Evolutionary conservation across 2,113 vertebrate genomes (phyloP), one percentile per base, ranked within the genome.

Genomic region (Dascyllus trimaculatus): DNA sequence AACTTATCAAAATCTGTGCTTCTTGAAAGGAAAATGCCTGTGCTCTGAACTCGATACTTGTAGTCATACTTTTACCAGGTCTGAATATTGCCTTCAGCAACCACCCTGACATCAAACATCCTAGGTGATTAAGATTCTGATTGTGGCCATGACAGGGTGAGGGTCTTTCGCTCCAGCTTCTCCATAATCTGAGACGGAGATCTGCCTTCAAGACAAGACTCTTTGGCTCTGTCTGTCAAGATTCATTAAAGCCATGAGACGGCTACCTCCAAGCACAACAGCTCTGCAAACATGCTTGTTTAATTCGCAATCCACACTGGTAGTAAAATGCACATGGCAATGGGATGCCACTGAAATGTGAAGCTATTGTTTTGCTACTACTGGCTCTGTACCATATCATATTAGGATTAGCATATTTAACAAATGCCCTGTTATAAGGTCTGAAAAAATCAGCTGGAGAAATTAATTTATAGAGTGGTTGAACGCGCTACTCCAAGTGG

Each of bases 221-320:
- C 10, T 78, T 79, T 76, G 67, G 52, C 74, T 85, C 51, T 81
- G 65, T 53, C 59, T 24, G 3, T 63, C 45, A 53, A 63, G 15
- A 69, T n/a, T 9, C 14, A 21, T 4, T 18, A 52, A 22, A 19
- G 43, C 2, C 4, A 54, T 19, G 43, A 60, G 19, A 56, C 52
- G 62, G 48, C 22, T 22, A 24, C 19, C 72, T 54, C 35, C 43
- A 19, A 52, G 21, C 40, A 0, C 11, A 71, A 40, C 43, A 14
- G 24, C n/a, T 49, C 21, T 49, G 9, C 13, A 29, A 8, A 49
- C 24, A 17, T 24, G 19, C 35, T 63, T 58, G 22, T 52, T 43
- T 43, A 43, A 43, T 4, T 43, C 40, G 15, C 2, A 43, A 13
- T 43, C 1, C 1, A 15, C 13, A 14, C 4, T 14, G 2, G 40